phyloP scores from a whole-genome alignment of 2,888 invertebrate species.

The Nowickia ferox region DNA sequence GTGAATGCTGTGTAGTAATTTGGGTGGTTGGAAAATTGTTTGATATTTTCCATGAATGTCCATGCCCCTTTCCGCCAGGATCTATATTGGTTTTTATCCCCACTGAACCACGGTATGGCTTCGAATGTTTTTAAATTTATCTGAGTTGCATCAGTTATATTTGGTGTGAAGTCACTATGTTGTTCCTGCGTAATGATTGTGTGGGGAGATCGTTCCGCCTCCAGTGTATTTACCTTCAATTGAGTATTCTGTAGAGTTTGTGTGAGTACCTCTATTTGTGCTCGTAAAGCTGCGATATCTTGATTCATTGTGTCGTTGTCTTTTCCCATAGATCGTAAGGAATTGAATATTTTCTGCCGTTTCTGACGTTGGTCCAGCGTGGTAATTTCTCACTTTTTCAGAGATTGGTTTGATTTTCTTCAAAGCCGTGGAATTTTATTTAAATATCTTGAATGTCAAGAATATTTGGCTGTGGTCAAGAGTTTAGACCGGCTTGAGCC shows the following conservation, averaged over 20 bases:
- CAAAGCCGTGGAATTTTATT: constrained; percentile 39
- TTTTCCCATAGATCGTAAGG: background rate
- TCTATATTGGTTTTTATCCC: constrained; percentile 41
- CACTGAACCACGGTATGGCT: constrained; percentile 31
- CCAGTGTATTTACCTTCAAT: background rate
- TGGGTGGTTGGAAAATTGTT: constrained; percentile 39
- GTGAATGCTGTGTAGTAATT: constrained; percentile 41
- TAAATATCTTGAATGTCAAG: constrained; percentile 32
- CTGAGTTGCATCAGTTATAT: background rate
- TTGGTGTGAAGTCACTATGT: background rate
- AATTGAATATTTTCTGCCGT: constrained; percentile 30
- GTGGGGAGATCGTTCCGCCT: background rate
- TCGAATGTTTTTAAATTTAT: constrained; percentile 48
- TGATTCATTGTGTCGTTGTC: background rate
- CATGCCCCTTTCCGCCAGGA: constrained; percentile 42
- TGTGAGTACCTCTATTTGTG: background rate
- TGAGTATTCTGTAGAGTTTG: background rate
- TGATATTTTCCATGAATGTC: constrained; percentile 28
- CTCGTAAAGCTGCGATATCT: background rate
- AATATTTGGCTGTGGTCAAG: constrained; percentile 16
- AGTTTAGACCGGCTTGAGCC: background rate
- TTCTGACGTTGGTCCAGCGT: constrained; percentile 24
- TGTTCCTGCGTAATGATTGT: constrained; percentile 1
- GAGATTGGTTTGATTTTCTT: constrained; percentile 19
- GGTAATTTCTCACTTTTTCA: too few species aligned